Percentiles rank a stretch among this genome's conserved stretches.
These are phyloP conservation scores for Lycodopsis pacificus DNA, from an alignment of 2,797 vertebrate species.

Conservation along the genomic window DNA sequence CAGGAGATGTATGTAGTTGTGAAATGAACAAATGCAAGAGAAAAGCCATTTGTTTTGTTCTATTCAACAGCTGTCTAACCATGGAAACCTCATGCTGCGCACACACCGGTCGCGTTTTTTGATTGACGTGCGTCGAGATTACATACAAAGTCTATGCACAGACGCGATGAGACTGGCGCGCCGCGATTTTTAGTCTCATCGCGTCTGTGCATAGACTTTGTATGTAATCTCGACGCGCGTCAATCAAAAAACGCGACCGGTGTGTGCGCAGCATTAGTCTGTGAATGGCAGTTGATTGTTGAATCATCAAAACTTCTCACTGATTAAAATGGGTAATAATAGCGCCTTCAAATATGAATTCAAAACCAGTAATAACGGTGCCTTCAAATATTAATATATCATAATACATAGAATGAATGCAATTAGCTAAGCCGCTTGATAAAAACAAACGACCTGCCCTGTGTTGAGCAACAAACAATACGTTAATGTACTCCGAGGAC, in stretches of 20 bases:
- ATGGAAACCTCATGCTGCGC: not conserved
- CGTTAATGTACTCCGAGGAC: conserved; percentile 53
- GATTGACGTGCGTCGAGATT: too few species aligned
- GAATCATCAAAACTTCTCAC: conserved; percentile 27
- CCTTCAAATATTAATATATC: conserved; percentile 44
- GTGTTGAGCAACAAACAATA: conserved; percentile 53
- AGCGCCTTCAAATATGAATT: conserved; percentile 42
- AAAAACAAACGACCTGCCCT: conserved; percentile 64
- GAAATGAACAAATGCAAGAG: conserved; percentile 6
- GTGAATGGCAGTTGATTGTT: conserved; percentile 20
- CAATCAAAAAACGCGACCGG: too few species aligned
- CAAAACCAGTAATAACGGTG: conserved; percentile 11
- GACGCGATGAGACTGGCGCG: too few species aligned
- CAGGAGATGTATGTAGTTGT: not conserved
- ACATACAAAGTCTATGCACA: too few species aligned
- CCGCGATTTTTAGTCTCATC: too few species aligned
- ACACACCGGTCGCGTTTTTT: too few species aligned
- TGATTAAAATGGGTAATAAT: conserved; percentile 51
- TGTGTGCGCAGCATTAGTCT: too few species aligned
- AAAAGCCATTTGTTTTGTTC: not conserved
- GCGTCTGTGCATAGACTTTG: too few species aligned
- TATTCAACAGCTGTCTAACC: conserved; percentile 4
- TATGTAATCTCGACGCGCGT: too few species aligned
- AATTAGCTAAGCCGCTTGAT: conserved; percentile 46
- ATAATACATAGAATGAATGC: conserved; percentile 38